Evolutionary conservation across 2,888 invertebrate species (phyloP).

Genomic region (Sylvicola cinctus): DNA sequence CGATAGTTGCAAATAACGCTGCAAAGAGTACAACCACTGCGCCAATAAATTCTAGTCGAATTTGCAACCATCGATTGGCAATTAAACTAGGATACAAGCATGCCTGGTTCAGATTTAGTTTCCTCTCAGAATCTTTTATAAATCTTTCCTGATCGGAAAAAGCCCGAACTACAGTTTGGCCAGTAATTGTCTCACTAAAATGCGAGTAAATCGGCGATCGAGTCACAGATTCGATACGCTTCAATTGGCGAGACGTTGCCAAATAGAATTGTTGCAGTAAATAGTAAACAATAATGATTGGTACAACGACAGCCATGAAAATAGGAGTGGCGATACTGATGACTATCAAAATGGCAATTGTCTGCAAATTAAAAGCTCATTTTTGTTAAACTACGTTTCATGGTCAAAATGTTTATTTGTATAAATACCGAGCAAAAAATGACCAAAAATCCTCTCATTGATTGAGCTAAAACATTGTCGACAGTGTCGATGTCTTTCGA

Average conservation of each 20-base stretch:
- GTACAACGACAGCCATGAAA: conserved; percentile 57
- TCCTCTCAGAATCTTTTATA: conserved; percentile 67
- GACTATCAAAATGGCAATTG: conserved; percentile 66
- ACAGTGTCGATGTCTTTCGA: conserved; percentile 28
- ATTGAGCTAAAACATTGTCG: conserved; percentile 23
- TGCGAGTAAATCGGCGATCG: conserved; percentile 94
- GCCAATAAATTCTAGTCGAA: conserved; percentile 90
- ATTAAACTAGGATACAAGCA: conserved; percentile 86
- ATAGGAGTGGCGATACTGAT: conserved; percentile 72
- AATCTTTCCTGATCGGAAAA: conserved; percentile 58
- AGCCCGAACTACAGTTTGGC: conserved; percentile 70
- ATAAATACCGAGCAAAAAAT: no score
- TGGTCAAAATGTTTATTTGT: conserved; percentile 34
- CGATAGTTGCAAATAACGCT: conserved; percentile 77
- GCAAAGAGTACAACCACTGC: conserved; percentile 90
- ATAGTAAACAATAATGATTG: conserved; percentile 64
- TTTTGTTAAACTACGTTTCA: conserved; percentile 29
- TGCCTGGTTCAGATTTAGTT: conserved; percentile 81
- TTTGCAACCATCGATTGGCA: conserved; percentile 88
- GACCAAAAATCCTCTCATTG: no score
- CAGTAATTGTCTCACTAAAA: conserved; percentile 85
- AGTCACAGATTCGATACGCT: conserved; percentile 81
- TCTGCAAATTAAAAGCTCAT: conserved; percentile 27
- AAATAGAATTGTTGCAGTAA: conserved; percentile 88
- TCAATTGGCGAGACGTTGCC: conserved; percentile 80